Evolutionary conservation across 35 echinoderm and acorn worm genomes (phyloP).

Genomic region (Lytechinus variegatus): DNA sequence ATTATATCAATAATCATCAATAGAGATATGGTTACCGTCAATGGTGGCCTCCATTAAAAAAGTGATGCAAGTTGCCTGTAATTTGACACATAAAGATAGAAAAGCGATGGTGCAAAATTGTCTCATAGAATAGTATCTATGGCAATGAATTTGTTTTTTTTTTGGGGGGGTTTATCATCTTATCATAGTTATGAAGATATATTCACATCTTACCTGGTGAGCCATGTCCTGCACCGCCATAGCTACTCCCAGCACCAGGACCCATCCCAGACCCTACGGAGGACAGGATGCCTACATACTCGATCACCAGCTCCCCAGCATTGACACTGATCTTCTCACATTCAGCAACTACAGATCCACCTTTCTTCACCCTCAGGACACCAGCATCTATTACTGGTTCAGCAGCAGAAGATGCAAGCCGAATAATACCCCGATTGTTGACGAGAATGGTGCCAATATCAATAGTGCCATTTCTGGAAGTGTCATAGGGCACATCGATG

Average conservation of each 20-base stretch:
- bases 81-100: too few relatives aligned
- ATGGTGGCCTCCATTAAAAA: too few relatives aligned
- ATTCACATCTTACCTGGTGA: slow-evolving; percentile 61
- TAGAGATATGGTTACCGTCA: too few relatives aligned
- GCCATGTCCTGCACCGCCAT: slow-evolving; percentile 78
- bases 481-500: slow-evolving; percentile 69
- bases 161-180: too few relatives aligned
- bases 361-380: slow-evolving; percentile 66
- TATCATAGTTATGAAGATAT: too few relatives aligned
- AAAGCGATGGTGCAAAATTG: too few relatives aligned
- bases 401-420: slow-evolving; percentile 36
- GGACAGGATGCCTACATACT: slow-evolving; percentile 58
- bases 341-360: slow-evolving; percentile 59
- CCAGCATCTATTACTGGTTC: slow-evolving; percentile 67
- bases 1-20: too few relatives aligned
- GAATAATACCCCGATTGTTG: slow-evolving; percentile 71
- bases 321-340: slow-evolving; percentile 56
- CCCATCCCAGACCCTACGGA: slow-evolving; percentile 65
- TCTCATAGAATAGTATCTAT: too few relatives aligned
- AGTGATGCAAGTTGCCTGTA: too few relatives aligned
- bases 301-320: slow-evolving; percentile 63
- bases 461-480: slow-evolving; percentile 54
- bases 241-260: slow-evolving; percentile 57
- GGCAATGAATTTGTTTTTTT: too few relatives aligned
- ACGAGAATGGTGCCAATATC: slow-evolving; percentile 51